phyloP scores from a whole-genome alignment of 2,797 vertebrate species.

The Mormyrops boulengeri region DNA sequence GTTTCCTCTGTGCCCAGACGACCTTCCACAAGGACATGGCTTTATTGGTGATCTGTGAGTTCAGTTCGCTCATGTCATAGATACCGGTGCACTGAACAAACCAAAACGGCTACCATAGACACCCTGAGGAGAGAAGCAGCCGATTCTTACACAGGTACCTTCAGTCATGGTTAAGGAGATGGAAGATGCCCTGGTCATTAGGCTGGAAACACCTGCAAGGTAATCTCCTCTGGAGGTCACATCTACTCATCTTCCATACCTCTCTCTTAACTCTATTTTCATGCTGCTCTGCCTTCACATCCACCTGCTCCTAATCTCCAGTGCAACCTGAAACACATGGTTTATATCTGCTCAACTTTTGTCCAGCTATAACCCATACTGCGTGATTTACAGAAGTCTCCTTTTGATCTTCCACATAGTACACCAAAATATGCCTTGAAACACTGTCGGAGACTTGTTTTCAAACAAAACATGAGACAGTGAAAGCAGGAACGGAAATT shows the following conservation, averaged over 20 bases:
- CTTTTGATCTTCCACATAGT: not conserved
- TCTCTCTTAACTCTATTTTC: not conserved
- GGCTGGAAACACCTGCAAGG: not conserved
- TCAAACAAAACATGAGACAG: not conserved
- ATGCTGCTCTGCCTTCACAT: not conserved
- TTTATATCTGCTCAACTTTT: not conserved
- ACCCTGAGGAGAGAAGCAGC: not conserved
- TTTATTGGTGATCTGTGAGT: not conserved
- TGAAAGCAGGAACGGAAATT: not conserved
- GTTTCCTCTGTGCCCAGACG: not conserved
- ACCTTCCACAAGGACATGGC: constrained; percentile 6
- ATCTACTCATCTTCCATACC: not conserved
- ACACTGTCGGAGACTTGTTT: not conserved
- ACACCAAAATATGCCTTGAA: not conserved
- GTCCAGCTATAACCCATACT: not conserved
- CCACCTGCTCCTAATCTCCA: not conserved
- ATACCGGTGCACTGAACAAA: not conserved
- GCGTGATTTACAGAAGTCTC: not conserved
- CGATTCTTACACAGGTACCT: not conserved
- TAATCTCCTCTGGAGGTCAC: not conserved
- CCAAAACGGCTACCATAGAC: not conserved
- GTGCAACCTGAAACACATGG: not conserved
- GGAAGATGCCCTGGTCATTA: not conserved
- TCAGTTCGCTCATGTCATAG: not conserved
- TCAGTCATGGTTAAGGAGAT: not conserved